phyloP scores from a whole-genome alignment of 1,140 invertebrate species.

The Lordiphosa mommai region DNA sequence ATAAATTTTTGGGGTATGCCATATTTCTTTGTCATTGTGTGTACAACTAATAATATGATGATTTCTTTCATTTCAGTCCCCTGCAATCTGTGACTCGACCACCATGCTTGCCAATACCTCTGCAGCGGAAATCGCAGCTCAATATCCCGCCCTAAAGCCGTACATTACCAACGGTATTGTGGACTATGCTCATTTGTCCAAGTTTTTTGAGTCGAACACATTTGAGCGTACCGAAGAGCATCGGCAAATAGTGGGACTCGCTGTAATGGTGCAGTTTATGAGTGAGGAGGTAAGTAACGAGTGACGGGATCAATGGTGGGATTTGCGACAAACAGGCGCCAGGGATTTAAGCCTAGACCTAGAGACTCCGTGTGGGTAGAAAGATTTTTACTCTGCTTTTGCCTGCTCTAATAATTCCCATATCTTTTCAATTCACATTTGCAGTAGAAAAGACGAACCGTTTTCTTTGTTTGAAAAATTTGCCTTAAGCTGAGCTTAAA shows the following conservation, averaged over 20 bases:
- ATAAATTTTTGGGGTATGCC: too few relatives aligned
- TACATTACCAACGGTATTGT: constrained; percentile 34
- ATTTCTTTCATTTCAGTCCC: too few relatives aligned
- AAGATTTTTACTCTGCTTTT: too few relatives aligned
- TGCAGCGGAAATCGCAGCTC: constrained; percentile 12
- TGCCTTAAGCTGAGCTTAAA: constrained; percentile 71
- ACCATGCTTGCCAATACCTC: constrained; percentile 15
- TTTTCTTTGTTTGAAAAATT: constrained; percentile 46
- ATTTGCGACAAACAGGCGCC: constrained; percentile 56
- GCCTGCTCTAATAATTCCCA: constrained; percentile 65
- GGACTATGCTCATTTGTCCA: constrained; percentile 28
- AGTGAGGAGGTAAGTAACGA: constrained; percentile 46
- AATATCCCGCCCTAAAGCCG: constrained; percentile 41
- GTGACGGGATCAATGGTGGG: constrained; percentile 18
- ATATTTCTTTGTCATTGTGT: too few relatives aligned
- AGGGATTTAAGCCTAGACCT: too few relatives aligned
- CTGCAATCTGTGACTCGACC: neutral
- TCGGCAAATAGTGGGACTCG: constrained; percentile 41
- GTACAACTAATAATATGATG: too few relatives aligned
- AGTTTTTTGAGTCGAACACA: constrained; percentile 33
- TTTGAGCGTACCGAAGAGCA: constrained; percentile 26
- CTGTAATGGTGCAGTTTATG: constrained; percentile 57
- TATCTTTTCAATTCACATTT: too few relatives aligned
- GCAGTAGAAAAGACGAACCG: too few relatives aligned
- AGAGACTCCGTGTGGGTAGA: neutral